Evolutionary conservation across 2,888 invertebrate species (phyloP).

Genomic region (Drosophila prolongata): DNA sequence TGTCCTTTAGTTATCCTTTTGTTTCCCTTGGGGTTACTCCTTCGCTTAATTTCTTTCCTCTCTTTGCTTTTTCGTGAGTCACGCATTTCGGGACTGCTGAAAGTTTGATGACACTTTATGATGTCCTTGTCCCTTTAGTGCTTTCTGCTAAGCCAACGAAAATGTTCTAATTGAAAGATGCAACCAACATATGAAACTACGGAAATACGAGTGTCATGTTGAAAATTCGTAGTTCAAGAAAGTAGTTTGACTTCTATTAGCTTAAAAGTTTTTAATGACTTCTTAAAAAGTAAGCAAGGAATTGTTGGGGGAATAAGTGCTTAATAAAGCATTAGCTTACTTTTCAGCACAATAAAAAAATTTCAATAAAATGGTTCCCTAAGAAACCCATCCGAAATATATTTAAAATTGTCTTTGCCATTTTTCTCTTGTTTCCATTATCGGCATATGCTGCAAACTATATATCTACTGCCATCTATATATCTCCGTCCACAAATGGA

Average conservation of each 20-base stretch:
- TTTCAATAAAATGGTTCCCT: not conserved
- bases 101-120: slow-evolving; percentile 33
- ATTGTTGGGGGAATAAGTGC: too few relatives aligned
- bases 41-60: slow-evolving; percentile 10
- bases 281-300: not conserved
- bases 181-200: slow-evolving; percentile 41
- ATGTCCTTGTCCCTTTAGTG: slow-evolving; percentile 69
- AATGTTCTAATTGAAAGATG: slow-evolving; percentile 70
- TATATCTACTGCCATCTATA: slow-evolving; percentile 48
- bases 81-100: slow-evolving; percentile 25
- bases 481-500: slow-evolving; percentile 43
- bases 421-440: slow-evolving; percentile 48
- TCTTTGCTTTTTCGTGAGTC: slow-evolving; percentile 2
- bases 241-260: slow-evolving; percentile 28
- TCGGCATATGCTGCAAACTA: slow-evolving; percentile 39
- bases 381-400: not conserved
- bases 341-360: not conserved
- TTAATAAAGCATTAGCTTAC: not conserved
- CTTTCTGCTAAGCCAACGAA: slow-evolving; percentile 63
- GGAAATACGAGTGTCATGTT: slow-evolving; percentile 1
- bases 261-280: slow-evolving; percentile 24
- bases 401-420: slow-evolving; percentile 34
- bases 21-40: slow-evolving; percentile 17
- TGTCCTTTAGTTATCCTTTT: slow-evolving; percentile 8
- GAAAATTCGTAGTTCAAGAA: slow-evolving; percentile 4